Evolutionary conservation across 2,797 vertebrate genomes (phyloP), one percentile per base, ranked within the genome.

Genomic region (Brotula barbata): DNA sequence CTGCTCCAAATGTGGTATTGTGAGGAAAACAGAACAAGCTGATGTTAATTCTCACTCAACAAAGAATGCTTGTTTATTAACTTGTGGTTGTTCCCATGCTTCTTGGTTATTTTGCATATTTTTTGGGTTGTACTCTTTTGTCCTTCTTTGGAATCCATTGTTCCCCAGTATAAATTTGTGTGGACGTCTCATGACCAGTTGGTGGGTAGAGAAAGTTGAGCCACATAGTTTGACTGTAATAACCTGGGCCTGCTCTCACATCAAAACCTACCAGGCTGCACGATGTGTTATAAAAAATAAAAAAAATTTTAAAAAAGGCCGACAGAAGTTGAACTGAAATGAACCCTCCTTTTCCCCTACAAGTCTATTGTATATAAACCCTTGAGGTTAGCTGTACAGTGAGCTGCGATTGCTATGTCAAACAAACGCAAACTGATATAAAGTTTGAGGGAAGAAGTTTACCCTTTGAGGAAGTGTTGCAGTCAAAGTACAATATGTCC

Each of bases 391-490:
- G 59, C 58, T 61, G 28, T 45, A 75, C 58, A 61, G 56, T 50
- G 55, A 70, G 55, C 62, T 69, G 43, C 17, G 59, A 77, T 69
- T 69, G 61, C 57, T 63, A 41, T 76, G 69, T 82, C 76, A 79
- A 81, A 81, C 71, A 78, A 82, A 81, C 1, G 31, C 36, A 74
- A 75, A 71, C 71, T 73, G 44, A 78, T 70, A 64, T 48, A 43
- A 78, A 45, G 43, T 78, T 68, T 67, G 51, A 64, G 51, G 43
- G 58, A 43, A 37, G 53, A 67, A 4, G 73, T 68, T 78, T 76
- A 67, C 20, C 50, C 58, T 75, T 60, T 59, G 60, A 78, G 56
- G 64, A 71, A 66, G 52, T 71, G 63, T 77, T 72, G 49, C 41
- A 61, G 62, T 50, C 50, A 47, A 34, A 66, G 34, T 42, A 64